Conservation (phyloP, 2,888 invertebrate species). For the Homarus gammarus region DNA sequence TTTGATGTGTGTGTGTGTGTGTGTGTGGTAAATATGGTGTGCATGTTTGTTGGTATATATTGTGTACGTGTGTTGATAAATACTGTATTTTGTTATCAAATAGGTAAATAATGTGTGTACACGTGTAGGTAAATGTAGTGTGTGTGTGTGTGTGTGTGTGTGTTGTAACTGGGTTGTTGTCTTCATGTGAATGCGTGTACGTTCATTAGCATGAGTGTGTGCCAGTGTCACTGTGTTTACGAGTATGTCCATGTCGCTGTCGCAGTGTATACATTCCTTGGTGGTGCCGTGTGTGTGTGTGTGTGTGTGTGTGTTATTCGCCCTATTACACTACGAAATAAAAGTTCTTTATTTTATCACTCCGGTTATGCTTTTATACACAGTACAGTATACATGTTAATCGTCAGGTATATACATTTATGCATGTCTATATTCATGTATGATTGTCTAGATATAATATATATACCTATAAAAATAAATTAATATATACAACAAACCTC, state of each 20-base stretch:
- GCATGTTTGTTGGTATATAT: no score
- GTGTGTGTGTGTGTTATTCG: background rate
- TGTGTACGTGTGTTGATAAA: no score
- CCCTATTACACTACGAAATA: no score
- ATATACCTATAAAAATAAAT: background rate
- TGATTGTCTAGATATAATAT: no score
- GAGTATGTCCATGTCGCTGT: constrained; percentile 26
- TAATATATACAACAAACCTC: background rate
- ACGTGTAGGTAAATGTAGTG: constrained; percentile 9
- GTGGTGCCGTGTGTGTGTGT: background rate
- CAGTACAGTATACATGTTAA: no score
- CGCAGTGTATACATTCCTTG: constrained; percentile 13
- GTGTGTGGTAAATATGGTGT: no score
- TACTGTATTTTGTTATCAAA: no score
- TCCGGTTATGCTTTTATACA: no score
- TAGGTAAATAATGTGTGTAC: no score
- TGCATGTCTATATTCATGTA: background rate
- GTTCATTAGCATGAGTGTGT: constrained; percentile 19
- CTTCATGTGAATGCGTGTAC: constrained; percentile 10
- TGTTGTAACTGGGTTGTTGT: constrained; percentile 12
- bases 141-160: no score
- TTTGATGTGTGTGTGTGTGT: constrained; percentile 38
- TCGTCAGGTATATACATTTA: background rate
- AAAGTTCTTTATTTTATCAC: no score
- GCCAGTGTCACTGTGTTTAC: constrained; percentile 11